phyloP scores from a whole-genome alignment of 2,888 invertebrate genomes.

The Isotomurus palustris region DNA sequence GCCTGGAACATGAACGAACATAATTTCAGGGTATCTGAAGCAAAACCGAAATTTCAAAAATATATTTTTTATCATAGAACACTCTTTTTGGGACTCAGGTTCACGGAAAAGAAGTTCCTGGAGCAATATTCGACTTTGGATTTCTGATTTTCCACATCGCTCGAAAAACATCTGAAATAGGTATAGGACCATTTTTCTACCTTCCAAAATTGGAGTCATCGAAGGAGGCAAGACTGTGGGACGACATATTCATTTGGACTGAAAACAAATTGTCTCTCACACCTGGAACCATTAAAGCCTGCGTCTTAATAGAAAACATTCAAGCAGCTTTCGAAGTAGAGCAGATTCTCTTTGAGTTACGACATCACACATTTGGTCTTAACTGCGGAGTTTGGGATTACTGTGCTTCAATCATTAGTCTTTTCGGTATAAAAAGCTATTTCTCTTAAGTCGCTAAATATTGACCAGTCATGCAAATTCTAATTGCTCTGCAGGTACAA shows the following conservation, averaged over 20 bases:
- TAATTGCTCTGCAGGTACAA: conserved; percentile 52
- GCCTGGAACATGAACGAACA: conserved; percentile 72
- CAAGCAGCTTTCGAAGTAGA: conserved; percentile 65
- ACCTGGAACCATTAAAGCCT: conserved; percentile 62
- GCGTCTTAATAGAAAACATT: conserved; percentile 67
- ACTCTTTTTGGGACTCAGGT: too few species aligned
- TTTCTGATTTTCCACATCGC: conserved; percentile 64
- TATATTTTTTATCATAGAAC: too few species aligned
- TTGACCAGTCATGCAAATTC: neutral
- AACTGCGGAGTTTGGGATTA: conserved; percentile 75
- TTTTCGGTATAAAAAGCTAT: conserved; percentile 55
- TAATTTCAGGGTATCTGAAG: conserved; percentile 55
- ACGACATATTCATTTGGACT: conserved; percentile 63
- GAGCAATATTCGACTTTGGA: conserved; percentile 66
- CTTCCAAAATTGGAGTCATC: conserved; percentile 66
- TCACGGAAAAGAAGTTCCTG: conserved; percentile 47
- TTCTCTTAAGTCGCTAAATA: neutral
- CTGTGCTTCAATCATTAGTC: conserved; percentile 61
- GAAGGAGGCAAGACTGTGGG: conserved; percentile 64
- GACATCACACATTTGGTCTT: conserved; percentile 63
- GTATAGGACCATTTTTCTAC: conserved; percentile 65
- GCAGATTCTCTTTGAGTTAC: conserved; percentile 62
- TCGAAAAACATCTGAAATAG: conserved; percentile 54
- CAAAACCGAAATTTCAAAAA: neutral
- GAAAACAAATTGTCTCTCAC: conserved; percentile 58